Conservation (phyloP, 2,888 invertebrate species). For the Enchytraeus crypticus region DNA sequence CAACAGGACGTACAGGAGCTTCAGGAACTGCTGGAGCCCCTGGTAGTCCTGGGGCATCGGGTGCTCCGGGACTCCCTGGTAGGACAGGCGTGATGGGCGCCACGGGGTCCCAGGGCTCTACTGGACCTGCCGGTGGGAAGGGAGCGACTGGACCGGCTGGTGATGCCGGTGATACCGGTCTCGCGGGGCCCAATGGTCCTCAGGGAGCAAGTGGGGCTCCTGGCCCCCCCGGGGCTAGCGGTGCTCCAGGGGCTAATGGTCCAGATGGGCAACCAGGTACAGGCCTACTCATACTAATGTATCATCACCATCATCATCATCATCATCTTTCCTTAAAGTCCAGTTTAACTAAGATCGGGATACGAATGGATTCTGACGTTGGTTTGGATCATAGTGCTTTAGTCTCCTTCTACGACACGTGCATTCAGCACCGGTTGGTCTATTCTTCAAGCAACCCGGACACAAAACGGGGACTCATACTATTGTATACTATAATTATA, state of each 20-base stretch:
- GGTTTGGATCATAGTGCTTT: no score
- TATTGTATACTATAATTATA: no score
- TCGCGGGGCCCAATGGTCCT: neutral
- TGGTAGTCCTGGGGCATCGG: conserved; percentile 25
- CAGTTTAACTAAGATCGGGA: no score
- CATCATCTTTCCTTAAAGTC: no score
- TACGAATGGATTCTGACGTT: no score
- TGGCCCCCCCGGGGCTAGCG: conserved; percentile 13
- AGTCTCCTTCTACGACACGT: no score
- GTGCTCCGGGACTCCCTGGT: conserved; percentile 19
- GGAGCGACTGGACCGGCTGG: conserved; percentile 29
- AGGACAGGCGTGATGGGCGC: conserved; percentile 26
- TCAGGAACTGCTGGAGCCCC: conserved; percentile 22
- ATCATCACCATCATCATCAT: no score
- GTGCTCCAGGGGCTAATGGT: conserved; percentile 16
- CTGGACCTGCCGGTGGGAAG: conserved; percentile 22
- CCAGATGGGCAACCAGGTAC: conserved; percentile 15
- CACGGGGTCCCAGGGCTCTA: conserved; percentile 21
- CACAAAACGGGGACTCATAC: conserved; percentile 16
- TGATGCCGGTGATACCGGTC: neutral
- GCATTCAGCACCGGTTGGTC: no score
- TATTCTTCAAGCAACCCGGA: no score
- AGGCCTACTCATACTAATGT: no score
- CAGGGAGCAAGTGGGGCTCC: conserved; percentile 10
- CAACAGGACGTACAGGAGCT: conserved; percentile 10